A percentile compares a stretch with the other conserved stretches of the same genome.
Evolutionary conservation across 2,113 vertebrate species (phyloP).

Genomic region (Calidris pugnax): DNA sequence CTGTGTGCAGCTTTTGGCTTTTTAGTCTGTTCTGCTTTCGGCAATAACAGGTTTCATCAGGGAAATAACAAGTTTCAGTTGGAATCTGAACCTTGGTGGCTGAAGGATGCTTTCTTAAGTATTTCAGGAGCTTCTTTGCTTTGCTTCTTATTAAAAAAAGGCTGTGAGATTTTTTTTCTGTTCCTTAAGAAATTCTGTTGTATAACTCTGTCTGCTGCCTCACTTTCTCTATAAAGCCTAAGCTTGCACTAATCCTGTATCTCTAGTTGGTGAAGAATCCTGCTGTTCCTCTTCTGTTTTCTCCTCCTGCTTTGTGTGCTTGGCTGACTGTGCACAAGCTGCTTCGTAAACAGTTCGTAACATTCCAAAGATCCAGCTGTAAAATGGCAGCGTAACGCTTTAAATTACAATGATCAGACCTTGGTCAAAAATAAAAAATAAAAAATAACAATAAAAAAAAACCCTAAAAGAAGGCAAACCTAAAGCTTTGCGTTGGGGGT

Average conservation of each 20-base stretch:
- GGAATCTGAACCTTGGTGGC: conserved; percentile 22
- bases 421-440: not conserved
- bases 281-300: conserved; percentile 10
- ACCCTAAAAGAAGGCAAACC: not conserved
- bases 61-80: conserved; percentile 12
- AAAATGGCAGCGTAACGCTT: not conserved
- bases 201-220: conserved; percentile 17
- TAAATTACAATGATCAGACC: not conserved
- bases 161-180: conserved; percentile 38
- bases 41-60: not conserved
- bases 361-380: not conserved
- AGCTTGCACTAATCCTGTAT: conserved; percentile 40
- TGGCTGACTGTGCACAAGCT: conserved; percentile 47
- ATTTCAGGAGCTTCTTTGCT: conserved; percentile 49
- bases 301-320: conserved; percentile 48
- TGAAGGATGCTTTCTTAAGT: conserved; percentile 28
- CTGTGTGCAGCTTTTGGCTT: conserved; percentile 35
- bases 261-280: not conserved
- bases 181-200: conserved; percentile 28
- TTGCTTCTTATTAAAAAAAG: conserved; percentile 37
- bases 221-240: conserved; percentile 2
- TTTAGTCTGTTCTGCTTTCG: conserved; percentile 31
- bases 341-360: not conserved
- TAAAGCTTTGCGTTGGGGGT: not conserved
- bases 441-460: not conserved